phyloP scores from a whole-genome alignment of 2,888 invertebrate genomes.

The Netelia inedita region DNA sequence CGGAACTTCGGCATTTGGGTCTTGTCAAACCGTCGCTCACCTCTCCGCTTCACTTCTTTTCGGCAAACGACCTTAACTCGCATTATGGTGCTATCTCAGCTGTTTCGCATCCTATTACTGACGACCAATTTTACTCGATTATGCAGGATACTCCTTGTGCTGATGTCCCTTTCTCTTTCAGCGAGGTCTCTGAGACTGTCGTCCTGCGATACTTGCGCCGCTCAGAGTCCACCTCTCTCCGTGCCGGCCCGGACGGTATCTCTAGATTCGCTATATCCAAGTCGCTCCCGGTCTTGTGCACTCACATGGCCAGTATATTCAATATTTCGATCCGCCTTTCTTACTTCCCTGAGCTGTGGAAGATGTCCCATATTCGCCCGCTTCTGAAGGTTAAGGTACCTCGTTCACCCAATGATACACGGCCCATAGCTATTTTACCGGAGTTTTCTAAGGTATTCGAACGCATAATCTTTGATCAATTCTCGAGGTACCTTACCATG shows the following conservation, averaged over 20 bases:
- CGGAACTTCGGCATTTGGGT: neutral
- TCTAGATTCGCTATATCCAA: neutral
- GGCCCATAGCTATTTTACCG: neutral
- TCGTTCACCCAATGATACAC: neutral
- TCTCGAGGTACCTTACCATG: neutral
- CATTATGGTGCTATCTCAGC: neutral
- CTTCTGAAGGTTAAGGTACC: neutral
- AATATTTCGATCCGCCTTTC: neutral
- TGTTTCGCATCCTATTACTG: neutral
- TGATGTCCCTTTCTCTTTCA: neutral
- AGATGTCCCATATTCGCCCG: conserved; percentile 6
- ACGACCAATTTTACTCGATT: neutral
- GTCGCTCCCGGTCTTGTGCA: neutral
- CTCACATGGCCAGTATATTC: neutral
- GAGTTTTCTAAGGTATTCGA: neutral
- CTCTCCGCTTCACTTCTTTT: neutral
- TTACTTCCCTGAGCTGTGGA: neutral
- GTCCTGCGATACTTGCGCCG: too few species aligned
- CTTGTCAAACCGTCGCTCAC: neutral
- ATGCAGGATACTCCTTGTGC: neutral
- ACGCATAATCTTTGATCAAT: neutral
- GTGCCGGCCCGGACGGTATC: neutral
- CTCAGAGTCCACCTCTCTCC: neutral
- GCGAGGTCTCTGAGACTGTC: too few species aligned
- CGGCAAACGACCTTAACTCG: neutral